Conservation (phyloP, 2,113 vertebrate genomes). For the Channa argus region DNA sequence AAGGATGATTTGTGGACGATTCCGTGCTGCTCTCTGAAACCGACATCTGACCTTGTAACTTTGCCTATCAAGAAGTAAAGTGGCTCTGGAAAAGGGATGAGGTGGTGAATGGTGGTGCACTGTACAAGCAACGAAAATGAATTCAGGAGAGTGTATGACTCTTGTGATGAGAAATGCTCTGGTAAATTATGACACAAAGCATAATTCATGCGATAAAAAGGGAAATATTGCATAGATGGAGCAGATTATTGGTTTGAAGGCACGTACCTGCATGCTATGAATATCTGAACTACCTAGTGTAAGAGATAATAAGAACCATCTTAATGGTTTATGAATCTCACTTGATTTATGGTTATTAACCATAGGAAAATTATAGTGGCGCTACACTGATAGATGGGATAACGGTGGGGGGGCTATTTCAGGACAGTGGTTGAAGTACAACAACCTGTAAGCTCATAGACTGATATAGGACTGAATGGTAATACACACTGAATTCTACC, state of each 20-base stretch:
- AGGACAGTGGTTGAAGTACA: slow-evolving; percentile 59
- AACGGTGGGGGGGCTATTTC: slow-evolving; percentile 29
- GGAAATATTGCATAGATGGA: slow-evolving; percentile 74
- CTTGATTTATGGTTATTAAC: slow-evolving; percentile 81
- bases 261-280: slow-evolving; percentile 72
- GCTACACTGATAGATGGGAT: slow-evolving; percentile 59
- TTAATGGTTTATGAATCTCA: slow-evolving; percentile 82
- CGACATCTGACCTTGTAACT: slow-evolving; percentile 60
- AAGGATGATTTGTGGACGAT: slow-evolving; percentile 21
- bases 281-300: slow-evolving; percentile 74
- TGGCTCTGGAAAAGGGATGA: slow-evolving; percentile 10
- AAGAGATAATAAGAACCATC: slow-evolving; percentile 81
- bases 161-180: slow-evolving; percentile 68
- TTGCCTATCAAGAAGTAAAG: slow-evolving; percentile 33
- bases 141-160: slow-evolving; percentile 51
- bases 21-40: slow-evolving; percentile 9
- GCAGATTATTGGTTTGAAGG: slow-evolving; percentile 75
- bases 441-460: slow-evolving; percentile 37
- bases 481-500: slow-evolving; percentile 2
- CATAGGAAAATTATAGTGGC: slow-evolving; percentile 65
- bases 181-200: slow-evolving; percentile 77
- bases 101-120: slow-evolving; percentile 22
- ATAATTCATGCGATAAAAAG: slow-evolving; percentile 77
- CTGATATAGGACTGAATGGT: slow-evolving; percentile 26
- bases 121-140: slow-evolving; percentile 54